Evolutionary conservation across 2,113 vertebrate species (phyloP).

Genomic region (Phaetusa simplex): DNA sequence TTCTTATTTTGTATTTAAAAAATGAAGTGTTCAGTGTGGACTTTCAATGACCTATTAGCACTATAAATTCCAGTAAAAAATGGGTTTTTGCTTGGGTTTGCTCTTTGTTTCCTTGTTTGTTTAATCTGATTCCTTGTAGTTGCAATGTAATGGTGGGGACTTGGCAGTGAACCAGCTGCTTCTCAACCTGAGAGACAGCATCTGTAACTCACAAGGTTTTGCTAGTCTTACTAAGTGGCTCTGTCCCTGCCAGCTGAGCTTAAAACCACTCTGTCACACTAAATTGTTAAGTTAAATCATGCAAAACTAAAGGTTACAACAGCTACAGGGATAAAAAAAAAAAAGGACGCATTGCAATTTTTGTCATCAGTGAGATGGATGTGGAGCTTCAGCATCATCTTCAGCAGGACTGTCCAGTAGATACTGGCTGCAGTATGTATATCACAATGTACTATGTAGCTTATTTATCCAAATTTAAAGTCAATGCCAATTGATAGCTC

Average conservation of each 20-base stretch:
- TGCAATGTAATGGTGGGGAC: neutral
- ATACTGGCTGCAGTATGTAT: neutral
- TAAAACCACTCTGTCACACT: neutral
- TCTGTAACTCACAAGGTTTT: neutral
- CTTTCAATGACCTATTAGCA: neutral
- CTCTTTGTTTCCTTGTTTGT: neutral
- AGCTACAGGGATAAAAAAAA: neutral
- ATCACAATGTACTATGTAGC: neutral
- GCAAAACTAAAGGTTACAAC: neutral
- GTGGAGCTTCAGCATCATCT: neutral
- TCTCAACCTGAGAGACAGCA: neutral
- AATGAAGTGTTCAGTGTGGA: neutral
- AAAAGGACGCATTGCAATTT: accelerated
- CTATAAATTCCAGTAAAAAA: neutral
- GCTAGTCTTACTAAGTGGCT: neutral
- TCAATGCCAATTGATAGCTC: neutral
- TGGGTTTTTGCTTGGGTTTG: neutral
- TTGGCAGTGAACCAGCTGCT: neutral
- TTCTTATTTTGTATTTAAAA: neutral
- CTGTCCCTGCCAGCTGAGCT: neutral
- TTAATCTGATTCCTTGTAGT: neutral
- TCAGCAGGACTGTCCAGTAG: neutral
- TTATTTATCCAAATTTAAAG: neutral
- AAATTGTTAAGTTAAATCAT: neutral
- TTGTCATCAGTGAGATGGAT: neutral